Evolutionary conservation across 2,113 vertebrate species (phyloP).

Genomic region (Ceyx margarethae): DNA sequence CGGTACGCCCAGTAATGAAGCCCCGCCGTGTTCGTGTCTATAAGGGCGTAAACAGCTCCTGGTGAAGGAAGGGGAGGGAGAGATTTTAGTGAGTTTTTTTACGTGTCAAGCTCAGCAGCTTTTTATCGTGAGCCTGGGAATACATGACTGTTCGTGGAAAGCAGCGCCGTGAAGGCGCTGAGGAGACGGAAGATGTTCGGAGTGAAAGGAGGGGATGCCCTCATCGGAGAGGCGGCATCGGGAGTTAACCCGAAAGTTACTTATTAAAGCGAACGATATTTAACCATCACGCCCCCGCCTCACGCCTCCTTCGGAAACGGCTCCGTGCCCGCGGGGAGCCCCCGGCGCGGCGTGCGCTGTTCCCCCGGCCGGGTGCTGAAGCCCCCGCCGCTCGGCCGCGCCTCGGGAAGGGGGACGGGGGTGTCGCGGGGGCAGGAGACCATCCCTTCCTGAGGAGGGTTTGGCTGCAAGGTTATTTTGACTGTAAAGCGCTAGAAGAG

Average conservation of each 20-base stretch:
- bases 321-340: not conserved
- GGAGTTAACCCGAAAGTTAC: not conserved
- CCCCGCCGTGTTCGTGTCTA: not conserved
- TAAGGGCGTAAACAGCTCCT: not conserved
- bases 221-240: not conserved
- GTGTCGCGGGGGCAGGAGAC: not conserved
- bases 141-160: constrained; percentile 17
- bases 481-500: not conserved
- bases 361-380: not conserved
- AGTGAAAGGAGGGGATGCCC: not conserved
- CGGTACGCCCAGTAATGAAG: not conserved
- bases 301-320: not conserved
- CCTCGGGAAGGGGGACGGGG: not conserved
- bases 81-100: not conserved
- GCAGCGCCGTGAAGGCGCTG: constrained; percentile 15
- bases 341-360: constrained; percentile 58
- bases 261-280: not conserved
- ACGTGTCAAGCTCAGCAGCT: not conserved
- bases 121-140: constrained; percentile 4
- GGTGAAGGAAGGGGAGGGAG: not conserved
- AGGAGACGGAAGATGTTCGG: not conserved
- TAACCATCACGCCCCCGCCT: not conserved
- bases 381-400: not conserved
- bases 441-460: not conserved
- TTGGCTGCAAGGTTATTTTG: not conserved